Evolutionary conservation across 2,888 invertebrate species (phyloP).

Genomic region (Nomada flava): DNA sequence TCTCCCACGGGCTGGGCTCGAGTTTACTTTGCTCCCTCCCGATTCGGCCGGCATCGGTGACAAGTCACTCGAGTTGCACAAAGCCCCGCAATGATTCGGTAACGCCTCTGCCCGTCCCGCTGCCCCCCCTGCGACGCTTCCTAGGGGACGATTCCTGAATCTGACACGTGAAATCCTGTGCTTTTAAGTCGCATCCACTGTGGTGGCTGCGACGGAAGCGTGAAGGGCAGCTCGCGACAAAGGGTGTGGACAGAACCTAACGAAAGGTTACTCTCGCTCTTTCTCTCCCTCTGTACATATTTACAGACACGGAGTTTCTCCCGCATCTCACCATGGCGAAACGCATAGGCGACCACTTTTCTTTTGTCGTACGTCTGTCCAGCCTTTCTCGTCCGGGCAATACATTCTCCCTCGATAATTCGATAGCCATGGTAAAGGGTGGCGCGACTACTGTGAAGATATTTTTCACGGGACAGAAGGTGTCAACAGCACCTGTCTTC

Average conservation of each 20-base stretch:
- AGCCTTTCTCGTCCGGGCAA: too few species aligned
- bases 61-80: conserved; percentile 60
- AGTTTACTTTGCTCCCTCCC: conserved; percentile 44
- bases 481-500: conserved; percentile 15
- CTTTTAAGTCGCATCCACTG: conserved; percentile 40
- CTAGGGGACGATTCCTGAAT: conserved; percentile 56
- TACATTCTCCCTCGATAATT: conserved; percentile 41
- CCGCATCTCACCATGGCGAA: conserved; percentile 25
- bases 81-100: conserved; percentile 60
- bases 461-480: conserved; percentile 16
- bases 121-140: neutral
- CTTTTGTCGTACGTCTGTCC: neutral
- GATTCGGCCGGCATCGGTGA: conserved; percentile 53
- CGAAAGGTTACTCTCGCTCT: conserved; percentile 12
- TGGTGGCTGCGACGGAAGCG: conserved; percentile 28
- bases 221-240: conserved; percentile 61
- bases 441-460: too few species aligned
- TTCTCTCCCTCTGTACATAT: conserved; percentile 25
- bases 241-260: conserved; percentile 46
- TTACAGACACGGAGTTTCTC: conserved; percentile 57
- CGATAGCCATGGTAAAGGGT: conserved; percentile 31
- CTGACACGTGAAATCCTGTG: conserved; percentile 67
- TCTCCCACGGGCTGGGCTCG: conserved; percentile 44
- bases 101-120: conserved; percentile 2
- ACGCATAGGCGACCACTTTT: conserved; percentile 29